These are phyloP conservation scores for Perithous albicinctus DNA, from an alignment of 2,888 invertebrate species.

Conservation along the genomic window DNA sequence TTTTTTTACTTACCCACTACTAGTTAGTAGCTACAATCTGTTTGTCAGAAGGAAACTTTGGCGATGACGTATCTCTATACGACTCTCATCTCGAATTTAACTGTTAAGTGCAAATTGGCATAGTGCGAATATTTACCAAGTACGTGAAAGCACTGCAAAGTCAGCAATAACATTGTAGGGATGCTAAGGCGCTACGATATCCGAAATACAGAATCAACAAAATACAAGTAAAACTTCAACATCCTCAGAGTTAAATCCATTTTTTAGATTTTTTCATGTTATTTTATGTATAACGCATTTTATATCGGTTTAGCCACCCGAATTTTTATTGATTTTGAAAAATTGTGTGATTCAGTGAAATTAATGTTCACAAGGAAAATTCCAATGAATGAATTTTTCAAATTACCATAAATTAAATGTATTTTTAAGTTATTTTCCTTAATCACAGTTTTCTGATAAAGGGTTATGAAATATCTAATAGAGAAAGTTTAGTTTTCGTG, in stretches of 20 bases:
- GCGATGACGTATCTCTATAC: constrained; percentile 51
- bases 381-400: too few species aligned
- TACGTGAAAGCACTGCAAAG: constrained; percentile 46
- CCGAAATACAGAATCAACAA: not conserved
- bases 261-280: not conserved
- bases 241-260: not conserved
- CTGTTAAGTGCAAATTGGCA: constrained; percentile 50
- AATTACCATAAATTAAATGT: too few species aligned
- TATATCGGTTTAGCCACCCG: too few species aligned
- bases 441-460: too few species aligned
- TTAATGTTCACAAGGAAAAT: too few species aligned
- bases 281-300: not conserved
- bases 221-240: not conserved
- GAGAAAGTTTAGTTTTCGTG: too few species aligned
- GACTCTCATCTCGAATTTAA: not conserved
- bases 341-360: too few species aligned
- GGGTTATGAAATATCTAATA: too few species aligned
- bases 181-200: not conserved
- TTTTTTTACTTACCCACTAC: constrained; percentile 15
- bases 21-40: not conserved
- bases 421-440: too few species aligned
- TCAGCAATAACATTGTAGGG: not conserved
- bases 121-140: constrained; percentile 36
- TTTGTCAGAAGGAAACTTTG: constrained; percentile 23
- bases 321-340: too few species aligned